Conservation (phyloP, 2,797 vertebrate species). For the Bovichtus diacanthus region DNA sequence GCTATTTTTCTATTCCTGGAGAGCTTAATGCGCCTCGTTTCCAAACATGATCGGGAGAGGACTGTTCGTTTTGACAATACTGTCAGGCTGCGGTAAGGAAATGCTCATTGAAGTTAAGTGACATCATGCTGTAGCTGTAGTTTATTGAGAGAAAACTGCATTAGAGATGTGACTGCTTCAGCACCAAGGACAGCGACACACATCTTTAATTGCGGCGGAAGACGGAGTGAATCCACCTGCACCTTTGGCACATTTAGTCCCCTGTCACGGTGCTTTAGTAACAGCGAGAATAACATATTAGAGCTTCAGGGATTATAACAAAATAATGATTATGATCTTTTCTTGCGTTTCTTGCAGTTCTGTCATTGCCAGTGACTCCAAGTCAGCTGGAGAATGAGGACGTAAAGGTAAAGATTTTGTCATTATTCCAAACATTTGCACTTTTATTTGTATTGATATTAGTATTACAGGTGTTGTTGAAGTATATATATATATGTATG, state of each 20-base stretch:
- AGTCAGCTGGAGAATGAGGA: constrained; percentile 82
- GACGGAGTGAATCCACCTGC: constrained; percentile 38
- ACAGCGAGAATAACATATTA: background rate
- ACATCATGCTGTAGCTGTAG: background rate
- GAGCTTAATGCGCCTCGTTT: constrained; percentile 51
- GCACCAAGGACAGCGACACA: constrained; percentile 83
- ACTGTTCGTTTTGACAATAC: constrained; percentile 68
- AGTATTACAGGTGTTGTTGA: background rate
- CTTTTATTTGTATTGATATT: background rate
- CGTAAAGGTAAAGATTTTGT: constrained; percentile 75
- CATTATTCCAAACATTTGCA: background rate
- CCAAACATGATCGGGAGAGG: constrained; percentile 79
- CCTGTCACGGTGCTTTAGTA: constrained; percentile 6
- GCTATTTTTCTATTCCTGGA: constrained; percentile 66
- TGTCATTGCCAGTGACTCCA: constrained; percentile 80
- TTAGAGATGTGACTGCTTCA: constrained; percentile 53
- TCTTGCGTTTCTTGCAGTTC: constrained; percentile 68
- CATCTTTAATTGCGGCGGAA: constrained; percentile 16
- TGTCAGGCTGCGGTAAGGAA: constrained; percentile 82
- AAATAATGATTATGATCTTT: background rate
- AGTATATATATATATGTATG: too few relatives aligned
- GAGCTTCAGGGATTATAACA: background rate
- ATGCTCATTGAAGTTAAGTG: constrained; percentile 22
- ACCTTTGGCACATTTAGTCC: constrained; percentile 37
- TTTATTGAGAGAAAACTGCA: constrained; percentile 9